Percentiles rank a stretch among this genome's conserved stretches.
These are phyloP conservation scores for Acleris literana DNA, from an alignment of 2,888 invertebrate genomes.

Conservation along the genomic window DNA sequence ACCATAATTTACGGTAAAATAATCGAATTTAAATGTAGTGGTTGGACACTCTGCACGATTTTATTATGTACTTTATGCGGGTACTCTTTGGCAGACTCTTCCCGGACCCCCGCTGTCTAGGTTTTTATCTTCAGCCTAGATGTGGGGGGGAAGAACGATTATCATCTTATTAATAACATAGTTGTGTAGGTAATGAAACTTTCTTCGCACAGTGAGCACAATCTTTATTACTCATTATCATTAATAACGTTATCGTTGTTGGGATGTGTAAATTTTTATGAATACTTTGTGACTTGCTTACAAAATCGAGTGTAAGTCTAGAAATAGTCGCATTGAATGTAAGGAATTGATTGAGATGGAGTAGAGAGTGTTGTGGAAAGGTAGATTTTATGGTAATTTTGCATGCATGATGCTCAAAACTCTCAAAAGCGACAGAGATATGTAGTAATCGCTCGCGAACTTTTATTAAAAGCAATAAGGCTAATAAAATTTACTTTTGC, in stretches of 20 bases:
- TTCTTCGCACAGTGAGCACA: conserved; percentile 73
- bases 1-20: conserved; percentile 31
- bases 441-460: background rate
- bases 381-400: conserved; percentile 29
- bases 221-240: conserved; percentile 59
- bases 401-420: background rate
- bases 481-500: conserved; percentile 35
- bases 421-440: background rate
- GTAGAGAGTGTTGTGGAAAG: conserved; percentile 42
- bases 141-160: conserved; percentile 4
- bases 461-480: conserved; percentile 8
- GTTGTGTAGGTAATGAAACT: conserved; percentile 53
- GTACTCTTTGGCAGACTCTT: conserved; percentile 1
- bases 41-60: conserved; percentile 23
- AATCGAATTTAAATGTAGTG: conserved; percentile 42
- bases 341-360: conserved; percentile 63
- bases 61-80: conserved; percentile 22
- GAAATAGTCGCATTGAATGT: conserved; percentile 53
- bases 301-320: conserved; percentile 28
- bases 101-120: too few relatives aligned
- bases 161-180: conserved; percentile 46
- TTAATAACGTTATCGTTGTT: conserved; percentile 40
- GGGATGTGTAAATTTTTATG: conserved; percentile 35
- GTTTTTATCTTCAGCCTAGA: conserved; percentile 23
- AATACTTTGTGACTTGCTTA: conserved; percentile 37